These are phyloP conservation scores for Mormyrops attenuatus DNA, from an alignment of 2,797 vertebrate genomes.

Conservation along the genomic window DNA sequence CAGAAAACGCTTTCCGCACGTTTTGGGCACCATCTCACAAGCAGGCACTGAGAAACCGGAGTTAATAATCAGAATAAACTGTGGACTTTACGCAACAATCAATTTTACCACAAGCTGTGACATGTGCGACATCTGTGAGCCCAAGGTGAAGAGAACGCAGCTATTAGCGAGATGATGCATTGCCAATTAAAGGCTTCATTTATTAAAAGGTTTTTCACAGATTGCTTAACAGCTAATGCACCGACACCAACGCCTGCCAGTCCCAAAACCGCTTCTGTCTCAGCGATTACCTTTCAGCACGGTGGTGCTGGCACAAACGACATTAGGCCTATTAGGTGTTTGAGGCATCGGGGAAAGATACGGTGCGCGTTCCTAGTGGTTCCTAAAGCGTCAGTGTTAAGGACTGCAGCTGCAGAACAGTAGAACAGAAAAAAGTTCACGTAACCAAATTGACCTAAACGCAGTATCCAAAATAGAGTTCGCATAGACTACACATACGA, in stretches of 20 bases:
- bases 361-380: background rate
- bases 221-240: constrained; percentile 1
- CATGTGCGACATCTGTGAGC: background rate
- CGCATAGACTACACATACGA: background rate
- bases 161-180: constrained; percentile 7
- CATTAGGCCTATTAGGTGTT: background rate
- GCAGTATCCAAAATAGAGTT: background rate
- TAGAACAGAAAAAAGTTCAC: background rate
- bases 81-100: background rate
- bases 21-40: background rate
- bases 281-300: background rate
- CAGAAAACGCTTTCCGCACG: background rate
- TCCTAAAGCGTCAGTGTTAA: background rate
- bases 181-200: constrained; percentile 1
- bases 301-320: background rate
- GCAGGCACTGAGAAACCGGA: background rate
- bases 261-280: background rate
- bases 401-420: background rate
- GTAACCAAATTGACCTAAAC: background rate
- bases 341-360: background rate
- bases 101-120: background rate
- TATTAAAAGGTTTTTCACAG: constrained; percentile 11
- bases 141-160: constrained; percentile 5
- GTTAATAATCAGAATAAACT: background rate
- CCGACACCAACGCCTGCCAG: background rate